phyloP scores from a whole-genome alignment of 2,797 vertebrate genomes.

The Glyptemys insculpta region DNA sequence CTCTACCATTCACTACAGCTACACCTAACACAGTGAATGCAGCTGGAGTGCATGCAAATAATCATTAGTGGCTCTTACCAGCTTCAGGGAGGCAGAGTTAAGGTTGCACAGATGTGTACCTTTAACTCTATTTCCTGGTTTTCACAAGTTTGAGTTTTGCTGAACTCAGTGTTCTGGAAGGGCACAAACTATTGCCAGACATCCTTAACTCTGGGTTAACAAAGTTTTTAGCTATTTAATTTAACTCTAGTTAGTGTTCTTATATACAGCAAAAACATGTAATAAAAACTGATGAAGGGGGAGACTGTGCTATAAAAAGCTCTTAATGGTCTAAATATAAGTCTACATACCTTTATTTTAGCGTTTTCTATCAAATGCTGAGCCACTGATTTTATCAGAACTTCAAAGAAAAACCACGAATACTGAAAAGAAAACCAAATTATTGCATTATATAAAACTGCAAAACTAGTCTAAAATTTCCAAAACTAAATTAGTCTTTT shows the following conservation, averaged over 20 bases:
- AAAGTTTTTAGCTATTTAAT: not conserved
- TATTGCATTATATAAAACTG: not conserved
- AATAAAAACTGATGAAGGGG: not conserved
- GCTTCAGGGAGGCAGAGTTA: not conserved
- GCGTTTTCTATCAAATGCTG: conserved; percentile 95
- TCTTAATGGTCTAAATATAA: not conserved
- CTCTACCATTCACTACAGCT: too few relatives aligned
- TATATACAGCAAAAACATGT: not conserved
- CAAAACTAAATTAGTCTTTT: not conserved
- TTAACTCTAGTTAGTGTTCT: not conserved
- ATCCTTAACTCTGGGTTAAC: not conserved
- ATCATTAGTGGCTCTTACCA: too few relatives aligned
- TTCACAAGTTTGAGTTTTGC: not conserved
- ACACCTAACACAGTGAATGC: too few relatives aligned
- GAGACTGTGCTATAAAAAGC: not conserved
- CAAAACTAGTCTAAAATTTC: not conserved
- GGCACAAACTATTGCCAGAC: not conserved
- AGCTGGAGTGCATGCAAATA: too few relatives aligned
- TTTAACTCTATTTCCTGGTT: not conserved
- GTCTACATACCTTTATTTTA: conserved; percentile 94
- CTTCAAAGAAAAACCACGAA: conserved; percentile 99
- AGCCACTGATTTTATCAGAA: conserved; percentile 98
- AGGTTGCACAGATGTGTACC: not conserved
- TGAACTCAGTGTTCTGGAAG: not conserved
- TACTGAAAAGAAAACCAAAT: conserved; percentile 86